Evolutionary conservation across 2,888 invertebrate species (phyloP).

Genomic region (Microctonus hyperodae): DNA sequence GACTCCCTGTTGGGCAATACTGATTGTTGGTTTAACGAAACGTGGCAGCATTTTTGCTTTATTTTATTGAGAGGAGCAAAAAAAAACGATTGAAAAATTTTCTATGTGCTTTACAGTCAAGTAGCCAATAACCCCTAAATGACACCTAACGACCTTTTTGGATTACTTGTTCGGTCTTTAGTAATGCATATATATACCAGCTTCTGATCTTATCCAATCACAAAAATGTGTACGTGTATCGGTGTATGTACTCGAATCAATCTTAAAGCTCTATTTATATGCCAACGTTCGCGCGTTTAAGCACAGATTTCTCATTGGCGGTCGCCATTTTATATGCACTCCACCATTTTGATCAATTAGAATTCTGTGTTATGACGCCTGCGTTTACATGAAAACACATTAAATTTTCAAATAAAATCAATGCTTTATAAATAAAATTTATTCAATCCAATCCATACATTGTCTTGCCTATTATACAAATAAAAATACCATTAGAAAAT

Average conservation of each 20-base stretch:
- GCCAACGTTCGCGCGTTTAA: background rate
- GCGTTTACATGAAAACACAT: background rate
- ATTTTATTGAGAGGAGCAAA: conserved; percentile 9
- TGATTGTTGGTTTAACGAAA: conserved; percentile 51
- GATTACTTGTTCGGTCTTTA: background rate
- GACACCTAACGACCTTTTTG: conserved; percentile 39
- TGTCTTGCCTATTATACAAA: background rate
- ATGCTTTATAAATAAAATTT: background rate
- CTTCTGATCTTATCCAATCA: background rate
- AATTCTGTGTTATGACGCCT: background rate
- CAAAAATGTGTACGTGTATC: background rate
- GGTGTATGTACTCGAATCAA: background rate
- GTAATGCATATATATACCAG: background rate
- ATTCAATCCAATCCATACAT: background rate
- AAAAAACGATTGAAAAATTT: conserved; percentile 31
- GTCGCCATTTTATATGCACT: background rate
- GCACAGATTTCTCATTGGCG: background rate
- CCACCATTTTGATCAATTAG: background rate
- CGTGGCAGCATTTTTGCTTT: conserved; percentile 55
- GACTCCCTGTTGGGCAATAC: conserved; percentile 51
- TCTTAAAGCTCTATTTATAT: background rate
- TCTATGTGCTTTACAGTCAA: conserved; percentile 21
- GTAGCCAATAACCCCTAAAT: conserved; percentile 41
- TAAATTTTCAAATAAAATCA: background rate
- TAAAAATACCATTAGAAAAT: background rate